These are phyloP conservation scores for Podiceps cristatus DNA, from an alignment of 2,113 vertebrate species.

Conservation along the genomic window DNA sequence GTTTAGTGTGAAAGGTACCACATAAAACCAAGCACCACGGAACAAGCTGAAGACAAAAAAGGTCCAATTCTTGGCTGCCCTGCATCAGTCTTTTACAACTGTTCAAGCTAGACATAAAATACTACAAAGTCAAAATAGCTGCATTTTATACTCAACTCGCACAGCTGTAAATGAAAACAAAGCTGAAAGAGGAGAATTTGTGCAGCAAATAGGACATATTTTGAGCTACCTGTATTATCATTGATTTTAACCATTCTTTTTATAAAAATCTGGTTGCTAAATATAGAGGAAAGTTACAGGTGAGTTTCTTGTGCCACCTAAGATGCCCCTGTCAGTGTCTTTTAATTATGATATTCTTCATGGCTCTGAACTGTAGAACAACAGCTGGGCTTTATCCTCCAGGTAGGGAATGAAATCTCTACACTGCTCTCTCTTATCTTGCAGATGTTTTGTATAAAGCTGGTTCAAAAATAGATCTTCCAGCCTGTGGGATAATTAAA, in stretches of 20 bases:
- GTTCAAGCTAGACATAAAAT: background rate
- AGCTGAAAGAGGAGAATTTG: background rate
- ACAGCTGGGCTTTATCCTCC: background rate
- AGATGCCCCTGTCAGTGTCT: background rate
- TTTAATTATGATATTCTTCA: conserved; percentile 3
- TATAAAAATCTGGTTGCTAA: background rate
- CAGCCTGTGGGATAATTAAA: background rate
- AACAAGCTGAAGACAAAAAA: background rate
- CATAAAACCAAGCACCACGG: background rate
- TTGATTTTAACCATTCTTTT: background rate
- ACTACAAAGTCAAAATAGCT: background rate
- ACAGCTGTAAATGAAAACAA: background rate
- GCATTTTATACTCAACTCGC: background rate
- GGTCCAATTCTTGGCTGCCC: background rate
- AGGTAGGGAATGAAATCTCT: background rate
- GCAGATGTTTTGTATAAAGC: background rate
- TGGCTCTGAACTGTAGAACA: background rate
- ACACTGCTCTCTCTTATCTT: background rate
- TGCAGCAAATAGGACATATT: background rate
- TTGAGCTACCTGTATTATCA: rapidly evolving
- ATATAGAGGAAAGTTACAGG: background rate
- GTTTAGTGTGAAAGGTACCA: background rate
- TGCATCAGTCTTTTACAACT: background rate
- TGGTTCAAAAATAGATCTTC: background rate
- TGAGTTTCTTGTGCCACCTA: background rate